These are phyloP conservation scores for Macrosiphum euphorbiae DNA, from an alignment of 2,888 invertebrate genomes.

Conservation along the genomic window DNA sequence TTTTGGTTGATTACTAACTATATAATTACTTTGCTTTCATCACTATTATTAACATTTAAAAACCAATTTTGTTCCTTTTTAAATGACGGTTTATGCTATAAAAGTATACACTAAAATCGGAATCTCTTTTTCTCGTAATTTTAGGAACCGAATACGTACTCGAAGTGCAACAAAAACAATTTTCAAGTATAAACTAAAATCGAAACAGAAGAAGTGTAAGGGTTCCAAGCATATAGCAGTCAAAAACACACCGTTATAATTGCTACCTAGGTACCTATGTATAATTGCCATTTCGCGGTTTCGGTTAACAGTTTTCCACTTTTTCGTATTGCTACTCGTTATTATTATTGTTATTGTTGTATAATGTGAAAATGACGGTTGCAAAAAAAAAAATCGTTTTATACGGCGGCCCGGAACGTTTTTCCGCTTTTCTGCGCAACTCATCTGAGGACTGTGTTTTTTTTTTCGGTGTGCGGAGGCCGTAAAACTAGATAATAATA, in stretches of 20 bases:
- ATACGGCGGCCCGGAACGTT: background rate
- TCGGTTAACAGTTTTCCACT: background rate
- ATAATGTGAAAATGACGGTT: background rate
- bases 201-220: background rate
- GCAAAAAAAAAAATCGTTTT: background rate
- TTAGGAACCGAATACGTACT: too few species aligned
- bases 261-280: background rate
- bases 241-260: background rate
- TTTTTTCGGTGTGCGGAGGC: background rate
- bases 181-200: background rate
- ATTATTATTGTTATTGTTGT: background rate
- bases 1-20: too few species aligned
- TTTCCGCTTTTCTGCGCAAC: slow-evolving; percentile 16
- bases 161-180: too few species aligned
- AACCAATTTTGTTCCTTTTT: background rate
- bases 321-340: background rate
- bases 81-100: background rate
- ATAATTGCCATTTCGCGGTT: background rate
- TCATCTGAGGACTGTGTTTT: background rate
- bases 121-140: background rate
- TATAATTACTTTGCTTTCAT: too few species aligned
- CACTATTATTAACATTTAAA: background rate
- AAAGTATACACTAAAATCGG: background rate
- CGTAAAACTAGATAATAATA: slow-evolving; percentile 17
- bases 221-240: background rate